Base-by-base conservation (phyloP, 1,140 invertebrate genomes). In the Trypoxylus dichotomus region DNA sequence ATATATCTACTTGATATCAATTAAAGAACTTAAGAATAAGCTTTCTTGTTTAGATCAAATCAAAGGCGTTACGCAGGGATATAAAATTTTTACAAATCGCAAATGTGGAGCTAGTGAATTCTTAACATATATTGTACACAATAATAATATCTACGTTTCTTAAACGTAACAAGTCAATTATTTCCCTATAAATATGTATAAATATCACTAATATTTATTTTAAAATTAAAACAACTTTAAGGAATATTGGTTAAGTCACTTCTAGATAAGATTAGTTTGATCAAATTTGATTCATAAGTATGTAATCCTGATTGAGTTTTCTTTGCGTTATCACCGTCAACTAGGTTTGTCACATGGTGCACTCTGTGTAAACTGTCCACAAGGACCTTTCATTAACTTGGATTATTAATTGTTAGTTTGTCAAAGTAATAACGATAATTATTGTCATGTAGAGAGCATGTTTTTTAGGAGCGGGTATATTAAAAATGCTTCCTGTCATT, bases 81-180 rank as follows among this genome's bases (percentile, higher is more conserved):
- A 29, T 68, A 27, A 27, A 10, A 27, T 68, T 68, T 68, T 68
- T 25, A 68, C 60, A 24, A 24, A 13, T 63, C 10, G 21, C 19
- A 27, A 6, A 19, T 25, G 11, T 7, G 21, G n/a, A 68, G 24
- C 24, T 54, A 54, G 8, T 19, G 47, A 15, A 24, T 8, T 27
- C 21, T 27, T 24, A 27, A 27, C 19, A 13, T 11, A 68, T 68
- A 2, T 68, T 68, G 24, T 27, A 58, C 47, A 58, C 47, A 68
- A 25, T 24, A 24, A 60, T 60, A n/a, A 60, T 24, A 68, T 68
- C 60, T 13, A 29, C 60, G 60, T 68, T 68, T 68, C 60, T 68
- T 68, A 68, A 68, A 29, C 60, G 60, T 68, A 68, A 68, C 19
- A 68, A 27, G 60, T 68, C 60, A 68, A 68, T 68, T 68, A 68